These are phyloP conservation scores for Lepidurus apus DNA, from an alignment of 1,140 invertebrate species.

Conservation along the genomic window DNA sequence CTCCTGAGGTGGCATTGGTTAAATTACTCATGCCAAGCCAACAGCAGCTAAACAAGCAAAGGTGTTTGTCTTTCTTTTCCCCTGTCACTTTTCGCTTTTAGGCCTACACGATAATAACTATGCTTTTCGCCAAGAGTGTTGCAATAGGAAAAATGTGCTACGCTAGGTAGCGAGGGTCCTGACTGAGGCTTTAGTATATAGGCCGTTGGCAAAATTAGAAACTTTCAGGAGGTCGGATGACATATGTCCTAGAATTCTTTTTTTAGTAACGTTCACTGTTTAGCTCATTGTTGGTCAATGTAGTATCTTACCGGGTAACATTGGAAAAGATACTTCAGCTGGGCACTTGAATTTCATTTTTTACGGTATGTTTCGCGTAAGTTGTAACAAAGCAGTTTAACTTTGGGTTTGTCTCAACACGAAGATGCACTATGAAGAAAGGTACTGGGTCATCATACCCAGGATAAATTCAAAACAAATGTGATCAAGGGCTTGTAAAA, in stretches of 20 bases:
- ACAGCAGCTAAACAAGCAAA: conserved; percentile 3
- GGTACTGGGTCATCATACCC: neutral
- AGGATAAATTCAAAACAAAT: neutral
- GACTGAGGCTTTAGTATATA: neutral
- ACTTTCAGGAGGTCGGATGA: neutral
- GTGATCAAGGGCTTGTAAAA: no score
- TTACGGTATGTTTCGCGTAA: no score
- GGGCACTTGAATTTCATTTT: neutral
- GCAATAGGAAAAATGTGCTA: neutral
- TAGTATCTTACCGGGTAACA: neutral
- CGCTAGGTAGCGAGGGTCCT: neutral
- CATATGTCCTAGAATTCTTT: neutral
- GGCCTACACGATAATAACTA: conserved; percentile 1
- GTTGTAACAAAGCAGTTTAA: no score
- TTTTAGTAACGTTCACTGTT: neutral
- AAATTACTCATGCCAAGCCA: neutral
- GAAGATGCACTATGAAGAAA: no score
- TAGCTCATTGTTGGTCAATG: neutral
- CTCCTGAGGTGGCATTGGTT: neutral
- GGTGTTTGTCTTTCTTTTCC: neutral
- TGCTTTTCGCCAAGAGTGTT: neutral
- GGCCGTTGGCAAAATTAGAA: neutral
- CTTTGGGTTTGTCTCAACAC: no score
- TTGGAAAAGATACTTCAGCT: neutral
- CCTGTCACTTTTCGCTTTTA: conserved; percentile 2